These are phyloP conservation scores for Chironex yamaguchii DNA, from an alignment of 30 jellyfish, hydroid and myxozoan genomes.

Conservation along the genomic window DNA sequence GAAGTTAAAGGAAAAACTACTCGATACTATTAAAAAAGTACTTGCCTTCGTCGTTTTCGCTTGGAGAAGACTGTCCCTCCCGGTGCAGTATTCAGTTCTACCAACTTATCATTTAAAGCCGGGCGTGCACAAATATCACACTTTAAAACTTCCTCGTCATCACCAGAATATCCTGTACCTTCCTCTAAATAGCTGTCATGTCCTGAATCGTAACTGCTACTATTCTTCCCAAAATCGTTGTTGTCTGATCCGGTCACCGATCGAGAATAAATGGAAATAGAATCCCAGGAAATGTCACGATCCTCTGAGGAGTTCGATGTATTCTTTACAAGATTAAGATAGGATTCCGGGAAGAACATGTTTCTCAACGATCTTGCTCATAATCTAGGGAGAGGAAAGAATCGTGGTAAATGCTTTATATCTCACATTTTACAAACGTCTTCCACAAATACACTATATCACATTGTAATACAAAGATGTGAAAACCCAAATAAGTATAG, in stretches of 20 bases:
- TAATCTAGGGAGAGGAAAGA: neutral
- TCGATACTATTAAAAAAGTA: too few relatives aligned
- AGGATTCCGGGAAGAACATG: neutral
- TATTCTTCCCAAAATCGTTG: slow-evolving; percentile 38
- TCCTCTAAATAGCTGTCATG: slow-evolving; percentile 79
- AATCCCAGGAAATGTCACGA: neutral
- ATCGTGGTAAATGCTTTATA: too few relatives aligned
- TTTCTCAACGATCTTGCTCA: neutral
- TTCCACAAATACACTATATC: too few relatives aligned
- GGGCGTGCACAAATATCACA: slow-evolving; percentile 66
- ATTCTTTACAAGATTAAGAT: neutral
- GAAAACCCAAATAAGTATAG: too few relatives aligned
- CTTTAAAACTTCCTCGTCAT: slow-evolving; percentile 57
- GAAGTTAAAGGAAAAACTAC: too few relatives aligned
- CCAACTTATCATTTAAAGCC: neutral
- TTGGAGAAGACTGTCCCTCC: neutral
- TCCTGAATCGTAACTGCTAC: slow-evolving; percentile 69
- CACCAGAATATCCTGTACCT: slow-evolving; percentile 81
- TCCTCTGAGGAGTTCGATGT: neutral
- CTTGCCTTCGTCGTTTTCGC: too few relatives aligned
- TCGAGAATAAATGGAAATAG: neutral
- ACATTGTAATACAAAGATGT: too few relatives aligned
- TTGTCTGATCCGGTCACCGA: slow-evolving; percentile 22
- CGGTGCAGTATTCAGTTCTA: neutral
- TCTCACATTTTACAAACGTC: too few relatives aligned